Evolutionary conservation across 2,888 invertebrate genomes (phyloP).

Genomic region (Hydropsyche betteni): DNA sequence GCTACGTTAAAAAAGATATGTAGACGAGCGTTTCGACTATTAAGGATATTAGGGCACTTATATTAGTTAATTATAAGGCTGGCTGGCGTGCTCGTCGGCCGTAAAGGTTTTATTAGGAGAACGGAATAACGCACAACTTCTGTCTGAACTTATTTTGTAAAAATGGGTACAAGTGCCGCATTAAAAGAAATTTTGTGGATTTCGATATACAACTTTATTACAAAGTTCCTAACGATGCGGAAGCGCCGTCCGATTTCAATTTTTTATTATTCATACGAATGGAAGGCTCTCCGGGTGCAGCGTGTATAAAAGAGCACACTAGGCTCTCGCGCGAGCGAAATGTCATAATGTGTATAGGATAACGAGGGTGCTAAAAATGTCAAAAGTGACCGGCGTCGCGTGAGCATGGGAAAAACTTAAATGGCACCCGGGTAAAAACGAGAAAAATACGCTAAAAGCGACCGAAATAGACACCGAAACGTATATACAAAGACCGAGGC

Average conservation of each 20-base stretch:
- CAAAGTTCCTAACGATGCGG: too few relatives aligned
- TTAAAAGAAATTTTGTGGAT: too few relatives aligned
- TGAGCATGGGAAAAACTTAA: conserved; percentile 15
- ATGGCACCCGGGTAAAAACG: conserved; percentile 14
- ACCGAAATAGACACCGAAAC: conserved; percentile 11
- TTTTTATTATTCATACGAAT: background rate
- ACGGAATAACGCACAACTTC: conserved; percentile 24
- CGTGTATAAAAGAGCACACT: background rate
- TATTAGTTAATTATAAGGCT: conserved; percentile 45
- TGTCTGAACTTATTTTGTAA: conserved; percentile 26
- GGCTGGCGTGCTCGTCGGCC: conserved; percentile 41
- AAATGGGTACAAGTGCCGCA: conserved; percentile 1
- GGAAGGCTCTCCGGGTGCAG: background rate
- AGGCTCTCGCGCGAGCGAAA: conserved; percentile 4
- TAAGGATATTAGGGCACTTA: conserved; percentile 37
- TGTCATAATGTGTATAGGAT: conserved; percentile 21
- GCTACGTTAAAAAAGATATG: conserved; percentile 22
- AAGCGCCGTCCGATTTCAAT: background rate
- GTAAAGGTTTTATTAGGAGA: conserved; percentile 35
- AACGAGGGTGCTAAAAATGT: conserved; percentile 32
- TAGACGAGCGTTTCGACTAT: conserved; percentile 24
- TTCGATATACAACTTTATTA: too few relatives aligned
- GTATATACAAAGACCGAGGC: background rate
- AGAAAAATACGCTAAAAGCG: background rate
- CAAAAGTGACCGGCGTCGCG: conserved; percentile 23